Conservation (phyloP, 2,888 invertebrate species). For the Dexiosoma caninum region DNA sequence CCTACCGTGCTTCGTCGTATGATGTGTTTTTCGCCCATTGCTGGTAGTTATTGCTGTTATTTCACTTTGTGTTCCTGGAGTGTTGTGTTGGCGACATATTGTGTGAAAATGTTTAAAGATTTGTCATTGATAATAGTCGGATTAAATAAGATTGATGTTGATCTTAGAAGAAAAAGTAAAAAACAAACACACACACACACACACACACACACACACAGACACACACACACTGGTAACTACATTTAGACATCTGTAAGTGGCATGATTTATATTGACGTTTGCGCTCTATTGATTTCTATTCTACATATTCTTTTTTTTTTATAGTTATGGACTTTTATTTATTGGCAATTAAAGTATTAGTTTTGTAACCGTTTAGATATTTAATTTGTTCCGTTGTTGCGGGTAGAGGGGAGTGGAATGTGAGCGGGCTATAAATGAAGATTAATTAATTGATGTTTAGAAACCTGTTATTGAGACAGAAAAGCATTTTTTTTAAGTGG, state of each 20-base stretch:
- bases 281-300: neutral
- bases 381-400: too few species aligned
- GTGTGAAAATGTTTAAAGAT: slow-evolving; percentile 63
- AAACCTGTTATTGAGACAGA: neutral
- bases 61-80: slow-evolving; percentile 42
- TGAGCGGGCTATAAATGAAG: neutral
- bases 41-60: slow-evolving; percentile 39
- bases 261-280: slow-evolving; percentile 49
- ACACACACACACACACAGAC: neutral
- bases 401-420: too few species aligned
- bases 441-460: slow-evolving; percentile 22
- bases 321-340: neutral
- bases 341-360: slow-evolving; percentile 15
- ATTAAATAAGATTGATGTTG: slow-evolving; percentile 64
- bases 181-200: neutral
- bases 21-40: slow-evolving; percentile 17
- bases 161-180: slow-evolving; percentile 28
- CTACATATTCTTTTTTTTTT: neutral
- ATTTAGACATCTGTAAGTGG: slow-evolving; percentile 59
- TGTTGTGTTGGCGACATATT: slow-evolving; percentile 60
- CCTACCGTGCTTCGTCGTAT: slow-evolving; percentile 6
- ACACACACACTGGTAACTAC: slow-evolving; percentile 15
- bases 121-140: slow-evolving; percentile 63
- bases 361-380: slow-evolving; percentile 21
- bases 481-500: neutral